Conservation (phyloP, 2,797 vertebrate genomes). For the Pempheris klunzingeri region DNA sequence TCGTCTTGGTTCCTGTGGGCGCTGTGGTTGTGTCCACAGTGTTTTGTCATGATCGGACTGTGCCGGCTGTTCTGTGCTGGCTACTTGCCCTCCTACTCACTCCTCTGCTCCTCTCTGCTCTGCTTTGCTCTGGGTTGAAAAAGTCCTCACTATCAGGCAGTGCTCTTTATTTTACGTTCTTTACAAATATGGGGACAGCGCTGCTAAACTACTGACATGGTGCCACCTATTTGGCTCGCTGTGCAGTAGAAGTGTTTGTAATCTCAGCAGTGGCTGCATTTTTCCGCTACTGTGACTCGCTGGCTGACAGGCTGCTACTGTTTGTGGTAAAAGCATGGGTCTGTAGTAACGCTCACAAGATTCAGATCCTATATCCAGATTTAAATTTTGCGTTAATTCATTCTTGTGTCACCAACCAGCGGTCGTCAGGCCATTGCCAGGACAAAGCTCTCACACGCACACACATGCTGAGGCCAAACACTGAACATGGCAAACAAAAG, state of each 20-base stretch:
- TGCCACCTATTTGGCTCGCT: neutral
- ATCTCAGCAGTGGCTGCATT: conserved; percentile 8
- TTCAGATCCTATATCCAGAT: conserved; percentile 31
- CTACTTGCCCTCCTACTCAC: conserved; percentile 15
- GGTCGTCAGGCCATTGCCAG: conserved; percentile 8
- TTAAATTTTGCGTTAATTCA: conserved; percentile 18
- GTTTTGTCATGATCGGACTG: conserved; percentile 48
- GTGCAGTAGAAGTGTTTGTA: conserved; percentile 21
- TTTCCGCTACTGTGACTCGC: conserved; percentile 13
- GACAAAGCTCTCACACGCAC: conserved; percentile 1
- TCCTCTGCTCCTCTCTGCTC: neutral
- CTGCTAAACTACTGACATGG: conserved; percentile 25
- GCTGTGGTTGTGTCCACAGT: conserved; percentile 59
- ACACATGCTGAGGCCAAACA: conserved; percentile 6
- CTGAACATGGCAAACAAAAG: conserved; percentile 55
- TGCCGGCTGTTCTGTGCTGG: conserved; percentile 37
- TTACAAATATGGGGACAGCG: conserved; percentile 25
- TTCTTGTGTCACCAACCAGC: conserved; percentile 38
- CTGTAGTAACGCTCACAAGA: conserved; percentile 22
- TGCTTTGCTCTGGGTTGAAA: too few relatives aligned
- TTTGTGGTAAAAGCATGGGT: conserved; percentile 17
- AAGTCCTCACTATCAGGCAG: neutral
- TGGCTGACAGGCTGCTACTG: conserved; percentile 21
- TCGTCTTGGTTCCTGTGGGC: conserved; percentile 61
- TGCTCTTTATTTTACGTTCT: conserved; percentile 41